Percentiles rank a stretch among this genome's conserved stretches.
Evolutionary conservation across 2,888 invertebrate genomes (phyloP).

Genomic region (Toxonevra muliebris): DNA sequence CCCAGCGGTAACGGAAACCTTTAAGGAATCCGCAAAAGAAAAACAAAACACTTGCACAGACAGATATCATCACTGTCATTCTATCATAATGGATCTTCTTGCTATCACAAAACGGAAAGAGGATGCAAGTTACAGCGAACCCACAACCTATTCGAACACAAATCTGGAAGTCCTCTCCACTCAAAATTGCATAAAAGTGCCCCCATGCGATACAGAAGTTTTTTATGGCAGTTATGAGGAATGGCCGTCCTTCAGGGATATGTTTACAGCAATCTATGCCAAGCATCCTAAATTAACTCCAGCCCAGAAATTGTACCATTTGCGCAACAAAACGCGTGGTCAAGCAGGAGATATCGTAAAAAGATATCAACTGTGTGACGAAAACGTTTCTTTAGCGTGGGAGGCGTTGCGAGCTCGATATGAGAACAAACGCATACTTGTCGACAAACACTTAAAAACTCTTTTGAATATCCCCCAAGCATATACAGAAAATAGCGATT

Average conservation of each 20-base stretch:
- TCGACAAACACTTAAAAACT: conserved; percentile 19
- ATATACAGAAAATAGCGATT: conserved; percentile 9
- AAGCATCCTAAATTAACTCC: conserved; percentile 12
- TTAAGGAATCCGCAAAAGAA: no score
- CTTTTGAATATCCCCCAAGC: conserved; percentile 9
- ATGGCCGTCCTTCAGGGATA: conserved; percentile 28
- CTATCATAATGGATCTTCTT: no score
- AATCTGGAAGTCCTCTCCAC: no score
- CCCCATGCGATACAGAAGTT: no score
- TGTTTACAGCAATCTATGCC: conserved; percentile 22
- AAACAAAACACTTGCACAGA: no score
- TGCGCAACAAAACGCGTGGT: conserved; percentile 16
- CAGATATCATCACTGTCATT: no score
- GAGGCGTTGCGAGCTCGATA: conserved; percentile 20
- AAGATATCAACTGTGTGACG: conserved; percentile 15
- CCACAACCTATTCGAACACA: no score
- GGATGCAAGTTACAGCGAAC: no score
- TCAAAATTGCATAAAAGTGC: no score
- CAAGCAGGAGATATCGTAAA: conserved; percentile 10
- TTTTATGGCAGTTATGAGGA: no score
- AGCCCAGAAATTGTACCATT: conserved; percentile 20
- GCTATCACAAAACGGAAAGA: no score
- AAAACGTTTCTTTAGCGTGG: conserved; percentile 21
- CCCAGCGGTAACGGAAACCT: no score
- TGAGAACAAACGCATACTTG: conserved; percentile 26